A percentile compares a stretch with the other conserved stretches of the same genome.
Evolutionary conservation across 2,113 vertebrate species (phyloP).

Genomic region (Alligator sinensis): DNA sequence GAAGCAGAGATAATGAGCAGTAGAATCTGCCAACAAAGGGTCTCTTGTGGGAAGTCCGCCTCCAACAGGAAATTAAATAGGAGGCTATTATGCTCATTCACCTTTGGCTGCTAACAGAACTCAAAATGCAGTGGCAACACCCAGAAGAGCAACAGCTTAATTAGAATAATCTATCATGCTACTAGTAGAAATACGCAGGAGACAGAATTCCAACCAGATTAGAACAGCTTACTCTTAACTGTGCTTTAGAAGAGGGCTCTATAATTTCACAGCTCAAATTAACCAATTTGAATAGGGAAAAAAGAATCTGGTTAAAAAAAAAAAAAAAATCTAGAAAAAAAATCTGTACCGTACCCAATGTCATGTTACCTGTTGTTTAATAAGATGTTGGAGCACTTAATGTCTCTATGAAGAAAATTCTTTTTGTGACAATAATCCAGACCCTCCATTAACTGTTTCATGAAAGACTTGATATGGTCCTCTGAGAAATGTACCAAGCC

Average conservation of each 20-base stretch:
- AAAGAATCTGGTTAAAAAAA: not conserved
- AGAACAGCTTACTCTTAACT: not conserved
- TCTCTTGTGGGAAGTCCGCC: rapidly evolving
- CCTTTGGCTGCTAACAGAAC: not conserved
- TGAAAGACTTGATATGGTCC: conserved; percentile 97
- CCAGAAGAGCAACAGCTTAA: not conserved
- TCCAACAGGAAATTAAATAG: rapidly evolving
- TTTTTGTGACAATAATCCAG: conserved; percentile 99
- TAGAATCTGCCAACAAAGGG: not conserved
- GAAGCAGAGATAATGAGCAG: not conserved
- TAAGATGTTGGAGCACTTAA: conserved; percentile 98
- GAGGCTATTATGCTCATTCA: rapidly evolving
- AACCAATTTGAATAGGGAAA: not conserved
- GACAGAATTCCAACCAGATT: rapidly evolving
- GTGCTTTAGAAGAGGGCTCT: rapidly evolving
- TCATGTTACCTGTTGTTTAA: conserved; percentile 92
- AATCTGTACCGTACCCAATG: not conserved
- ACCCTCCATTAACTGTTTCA: conserved; percentile 99
- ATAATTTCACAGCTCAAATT: not conserved
- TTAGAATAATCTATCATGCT: rapidly evolving
- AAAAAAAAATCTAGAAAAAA: not conserved
- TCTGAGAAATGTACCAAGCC: conserved; percentile 98
- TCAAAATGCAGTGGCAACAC: not conserved
- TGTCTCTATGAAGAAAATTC: conserved; percentile 98
- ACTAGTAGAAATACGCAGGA: rapidly evolving